Percentiles rank a stretch among this genome's conserved stretches.
Conservation (phyloP, 2,797 vertebrate species). For the Catamblyrhynchus diadema region DNA sequence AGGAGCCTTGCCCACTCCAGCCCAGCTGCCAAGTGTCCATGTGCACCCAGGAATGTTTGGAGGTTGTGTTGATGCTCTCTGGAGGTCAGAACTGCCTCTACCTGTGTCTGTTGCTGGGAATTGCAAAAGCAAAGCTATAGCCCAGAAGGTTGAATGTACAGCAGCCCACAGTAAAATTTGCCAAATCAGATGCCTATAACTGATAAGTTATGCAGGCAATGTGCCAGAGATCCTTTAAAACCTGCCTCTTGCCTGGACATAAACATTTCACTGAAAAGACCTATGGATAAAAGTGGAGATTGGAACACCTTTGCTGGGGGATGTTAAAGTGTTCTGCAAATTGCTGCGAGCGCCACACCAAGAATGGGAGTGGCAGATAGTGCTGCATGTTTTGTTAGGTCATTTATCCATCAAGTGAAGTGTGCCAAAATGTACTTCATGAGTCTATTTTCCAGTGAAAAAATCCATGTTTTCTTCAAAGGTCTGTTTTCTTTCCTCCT, state of each 20-base stretch:
- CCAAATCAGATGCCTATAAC: not conserved
- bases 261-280: not conserved
- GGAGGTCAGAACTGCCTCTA: not conserved
- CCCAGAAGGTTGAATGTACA: not conserved
- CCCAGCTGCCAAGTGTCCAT: not conserved
- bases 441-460: constrained; percentile 1
- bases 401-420: not conserved
- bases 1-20: not conserved
- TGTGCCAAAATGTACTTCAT: not conserved
- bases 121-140: not conserved
- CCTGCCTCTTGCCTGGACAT: not conserved
- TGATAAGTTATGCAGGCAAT: not conserved
- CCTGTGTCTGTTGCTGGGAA: not conserved
- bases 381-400: not conserved
- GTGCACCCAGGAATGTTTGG: not conserved
- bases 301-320: not conserved
- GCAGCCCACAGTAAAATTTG: not conserved
- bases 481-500: constrained; percentile 8
- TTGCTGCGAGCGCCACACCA: not conserved
- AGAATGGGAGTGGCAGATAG: not conserved
- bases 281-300: not conserved
- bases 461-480: constrained; percentile 24
- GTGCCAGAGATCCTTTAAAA: not conserved
- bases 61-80: not conserved
- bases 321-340: not conserved